A percentile compares a stretch with the other conserved stretches of the same genome.
These are phyloP conservation scores for Mizuhopecten yessoensis DNA, from an alignment of 1,140 invertebrate species.

Conservation along the genomic window DNA sequence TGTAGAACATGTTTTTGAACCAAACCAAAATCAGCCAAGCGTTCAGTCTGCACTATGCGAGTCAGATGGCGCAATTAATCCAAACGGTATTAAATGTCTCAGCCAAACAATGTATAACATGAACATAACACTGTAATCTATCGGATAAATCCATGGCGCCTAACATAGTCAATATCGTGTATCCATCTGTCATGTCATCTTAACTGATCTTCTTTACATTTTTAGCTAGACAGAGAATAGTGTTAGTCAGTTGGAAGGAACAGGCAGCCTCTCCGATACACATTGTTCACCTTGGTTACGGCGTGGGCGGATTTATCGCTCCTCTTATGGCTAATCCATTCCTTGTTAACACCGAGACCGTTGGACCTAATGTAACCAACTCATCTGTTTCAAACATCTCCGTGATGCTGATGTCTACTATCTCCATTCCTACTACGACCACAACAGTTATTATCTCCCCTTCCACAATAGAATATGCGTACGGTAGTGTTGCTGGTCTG, in stretches of 20 bases:
- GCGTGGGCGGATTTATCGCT: constrained; percentile 44
- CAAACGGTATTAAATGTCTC: too few relatives aligned
- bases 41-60: too few relatives aligned
- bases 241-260: constrained; percentile 47
- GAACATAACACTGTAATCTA: too few relatives aligned
- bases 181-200: background rate
- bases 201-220: background rate
- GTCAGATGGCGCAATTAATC: too few relatives aligned
- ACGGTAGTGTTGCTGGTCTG: background rate
- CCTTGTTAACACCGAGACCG: background rate
- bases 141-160: too few relatives aligned
- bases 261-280: constrained; percentile 50
- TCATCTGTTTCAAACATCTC: background rate
- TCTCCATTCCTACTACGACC: background rate
- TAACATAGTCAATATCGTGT: background rate
- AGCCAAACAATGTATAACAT: too few relatives aligned
- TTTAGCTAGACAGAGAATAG: constrained; percentile 48
- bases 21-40: too few relatives aligned
- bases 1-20: too few relatives aligned
- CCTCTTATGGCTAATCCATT: constrained; percentile 48
- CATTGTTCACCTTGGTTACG: constrained; percentile 50
- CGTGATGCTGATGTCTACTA: background rate
- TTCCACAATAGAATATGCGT: constrained; percentile 41
- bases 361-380: background rate
- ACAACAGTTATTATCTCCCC: background rate